These are phyloP conservation scores for Crotalus tigris DNA, from an alignment of 2,113 vertebrate species.

Conservation along the genomic window DNA sequence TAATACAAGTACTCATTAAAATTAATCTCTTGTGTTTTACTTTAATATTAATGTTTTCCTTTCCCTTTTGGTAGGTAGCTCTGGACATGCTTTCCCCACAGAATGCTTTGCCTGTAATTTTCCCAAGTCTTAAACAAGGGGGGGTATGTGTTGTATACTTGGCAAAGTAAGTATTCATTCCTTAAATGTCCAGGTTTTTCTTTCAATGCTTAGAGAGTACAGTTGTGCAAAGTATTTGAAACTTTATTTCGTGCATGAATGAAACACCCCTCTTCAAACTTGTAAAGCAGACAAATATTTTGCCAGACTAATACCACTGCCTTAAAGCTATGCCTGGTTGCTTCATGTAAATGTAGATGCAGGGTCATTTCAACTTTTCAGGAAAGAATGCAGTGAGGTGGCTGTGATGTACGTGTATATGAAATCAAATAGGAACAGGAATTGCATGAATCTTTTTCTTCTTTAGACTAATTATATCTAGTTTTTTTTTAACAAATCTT, in stretches of 20 bases:
- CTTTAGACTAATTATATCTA: not conserved
- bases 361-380: not conserved
- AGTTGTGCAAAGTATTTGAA: not conserved
- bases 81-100: slow-evolving; percentile 86
- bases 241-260: not conserved
- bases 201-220: not conserved
- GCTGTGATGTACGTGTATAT: not conserved
- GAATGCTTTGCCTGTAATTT: slow-evolving; percentile 73
- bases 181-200: slow-evolving; percentile 2
- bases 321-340: not conserved
- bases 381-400: not conserved
- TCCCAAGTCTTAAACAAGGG: slow-evolving; percentile 78
- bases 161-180: slow-evolving; percentile 81
- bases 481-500: not conserved
- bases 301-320: not conserved
- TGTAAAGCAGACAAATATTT: not conserved
- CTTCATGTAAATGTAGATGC: not conserved
- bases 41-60: not conserved
- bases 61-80: slow-evolving; percentile 67
- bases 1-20: not conserved
- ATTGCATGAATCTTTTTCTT: not conserved
- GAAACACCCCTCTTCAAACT: not conserved
- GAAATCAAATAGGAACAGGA: not conserved
- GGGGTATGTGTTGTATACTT: slow-evolving; percentile 85
- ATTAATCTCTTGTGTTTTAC: not conserved